Evolutionary conservation across 2,888 invertebrate species (phyloP).

Genomic region (Drosophila diplacantha): DNA sequence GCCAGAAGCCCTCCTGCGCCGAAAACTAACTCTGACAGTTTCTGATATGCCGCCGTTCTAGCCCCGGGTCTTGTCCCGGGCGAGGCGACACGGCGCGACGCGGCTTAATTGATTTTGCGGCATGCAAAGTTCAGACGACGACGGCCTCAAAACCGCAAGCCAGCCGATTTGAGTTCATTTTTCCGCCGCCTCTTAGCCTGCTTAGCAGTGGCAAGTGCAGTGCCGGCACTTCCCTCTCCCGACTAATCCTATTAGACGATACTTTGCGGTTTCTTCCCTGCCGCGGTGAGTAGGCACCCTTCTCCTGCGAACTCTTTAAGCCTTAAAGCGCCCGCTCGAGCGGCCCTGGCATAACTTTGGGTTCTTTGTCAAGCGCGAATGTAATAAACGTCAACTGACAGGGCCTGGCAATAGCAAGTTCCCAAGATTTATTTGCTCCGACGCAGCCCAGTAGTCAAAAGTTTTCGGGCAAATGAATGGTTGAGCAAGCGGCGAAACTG

Average conservation of each 20-base stretch:
- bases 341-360: conserved; percentile 28
- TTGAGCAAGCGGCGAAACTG: conserved; percentile 32
- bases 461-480: conserved; percentile 37
- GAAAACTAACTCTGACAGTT: conserved; percentile 57
- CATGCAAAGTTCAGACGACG: conserved; percentile 52
- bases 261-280: conserved; percentile 55
- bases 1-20: conserved; percentile 8
- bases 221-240: conserved; percentile 8
- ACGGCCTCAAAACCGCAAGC: conserved; percentile 52
- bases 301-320: conserved; percentile 34
- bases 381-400: conserved; percentile 53
- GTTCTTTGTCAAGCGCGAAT: conserved; percentile 21
- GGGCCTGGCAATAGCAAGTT: conserved; percentile 45
- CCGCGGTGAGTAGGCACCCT: conserved; percentile 27
- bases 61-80: neutral
- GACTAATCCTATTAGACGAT: conserved; percentile 65
- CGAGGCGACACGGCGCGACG: conserved; percentile 38
- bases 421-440: conserved; percentile 38
- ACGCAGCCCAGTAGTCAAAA: conserved; percentile 39
- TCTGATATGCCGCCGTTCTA: conserved; percentile 38
- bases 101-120: conserved; percentile 69
- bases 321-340: conserved; percentile 28
- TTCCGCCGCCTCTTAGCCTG: conserved; percentile 34
- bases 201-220: conserved; percentile 50
- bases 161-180: conserved; percentile 50